These are phyloP conservation scores for Craterocephalus amniculus DNA, from an alignment of 2,797 vertebrate genomes.

Conservation along the genomic window DNA sequence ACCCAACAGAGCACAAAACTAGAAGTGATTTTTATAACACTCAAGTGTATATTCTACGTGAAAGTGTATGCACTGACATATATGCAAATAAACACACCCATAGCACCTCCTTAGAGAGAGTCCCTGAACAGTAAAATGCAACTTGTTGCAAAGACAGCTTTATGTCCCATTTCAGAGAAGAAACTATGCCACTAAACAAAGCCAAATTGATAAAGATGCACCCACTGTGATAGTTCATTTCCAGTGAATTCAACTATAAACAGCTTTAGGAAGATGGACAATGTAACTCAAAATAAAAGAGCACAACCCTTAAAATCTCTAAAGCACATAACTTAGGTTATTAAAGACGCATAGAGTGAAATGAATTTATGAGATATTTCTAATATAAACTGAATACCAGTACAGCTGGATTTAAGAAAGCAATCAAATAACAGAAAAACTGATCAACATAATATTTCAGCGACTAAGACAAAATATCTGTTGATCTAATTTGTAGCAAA, in stretches of 20 bases:
- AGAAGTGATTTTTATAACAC: slow-evolving; percentile 12
- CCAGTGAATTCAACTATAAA: slow-evolving; percentile 8
- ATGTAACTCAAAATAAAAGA: not conserved
- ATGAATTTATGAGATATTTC: not conserved
- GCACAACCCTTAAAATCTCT: not conserved
- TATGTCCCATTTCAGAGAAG: slow-evolving; percentile 11
- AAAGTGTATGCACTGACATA: not conserved
- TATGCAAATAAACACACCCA: not conserved
- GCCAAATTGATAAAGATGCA: not conserved
- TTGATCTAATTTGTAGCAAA: not conserved
- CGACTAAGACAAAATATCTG: too few species aligned
- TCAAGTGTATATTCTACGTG: not conserved
- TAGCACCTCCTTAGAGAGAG: not conserved
- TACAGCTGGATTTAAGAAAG: too few species aligned
- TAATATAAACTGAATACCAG: not conserved
- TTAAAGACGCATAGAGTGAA: too few species aligned
- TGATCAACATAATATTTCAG: too few species aligned
- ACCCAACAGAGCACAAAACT: slow-evolving; percentile 2
- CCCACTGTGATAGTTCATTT: not conserved
- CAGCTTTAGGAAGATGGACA: not conserved
- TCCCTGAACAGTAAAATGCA: slow-evolving; percentile 28
- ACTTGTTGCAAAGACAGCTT: slow-evolving; percentile 12
- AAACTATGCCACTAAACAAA: slow-evolving; percentile 25
- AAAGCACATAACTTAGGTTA: too few species aligned
- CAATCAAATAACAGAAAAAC: too few species aligned